Base-by-base conservation (phyloP, 2,888 invertebrate species). In the Pseudanteris insignis region DNA sequence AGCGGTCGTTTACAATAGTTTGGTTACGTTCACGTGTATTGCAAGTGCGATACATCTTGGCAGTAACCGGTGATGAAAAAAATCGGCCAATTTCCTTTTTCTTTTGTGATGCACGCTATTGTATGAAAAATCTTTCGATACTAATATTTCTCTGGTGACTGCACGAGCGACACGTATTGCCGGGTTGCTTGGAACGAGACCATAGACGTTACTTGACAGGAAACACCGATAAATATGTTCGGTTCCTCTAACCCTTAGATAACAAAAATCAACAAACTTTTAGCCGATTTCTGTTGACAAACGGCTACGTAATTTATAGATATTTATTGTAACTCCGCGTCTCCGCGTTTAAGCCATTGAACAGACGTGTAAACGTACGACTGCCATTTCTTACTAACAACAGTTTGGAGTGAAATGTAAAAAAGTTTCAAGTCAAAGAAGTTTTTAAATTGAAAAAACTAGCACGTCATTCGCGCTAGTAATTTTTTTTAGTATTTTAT, bases 81-180 rank as follows among this genome's bases (percentile, higher is more conserved):
- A 69, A 67, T 70, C 66, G 64, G 64, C 70, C 65, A 70, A 69
- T 69, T 68, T 63, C 63, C 44, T 59, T 44, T 46, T 55, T 61
- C 55, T 66, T 72, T 68, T 71, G 69, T 67, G 50, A 37, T 29
- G 37, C 47, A 43, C 37, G 55, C 64, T 41, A 54, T 41, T 59
- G 55, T 67, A 67, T 57, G 67, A 61, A 57, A 64, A 48, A 57
- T 57, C 46, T 48, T 46, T 28, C 64, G 63, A 67, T 67, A 67
- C 66, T 66, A 63, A 69, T 65, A 68, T 69, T 68, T 68, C 70
- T 67, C 66, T 66, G 67, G 54, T 47, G 28, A 64, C 51, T 47
- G 24, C 30, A 40, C 33, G 33, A 47, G 28, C 36, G 26, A 29
- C 48, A 24, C 51, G 26, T 43, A 43, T 54, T 41, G 59, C 36